A percentile compares a stretch with the other conserved stretches of the same genome.
Evolutionary conservation across 2,113 vertebrate genomes (phyloP).

Genomic region (Ceuthmochares aereus): DNA sequence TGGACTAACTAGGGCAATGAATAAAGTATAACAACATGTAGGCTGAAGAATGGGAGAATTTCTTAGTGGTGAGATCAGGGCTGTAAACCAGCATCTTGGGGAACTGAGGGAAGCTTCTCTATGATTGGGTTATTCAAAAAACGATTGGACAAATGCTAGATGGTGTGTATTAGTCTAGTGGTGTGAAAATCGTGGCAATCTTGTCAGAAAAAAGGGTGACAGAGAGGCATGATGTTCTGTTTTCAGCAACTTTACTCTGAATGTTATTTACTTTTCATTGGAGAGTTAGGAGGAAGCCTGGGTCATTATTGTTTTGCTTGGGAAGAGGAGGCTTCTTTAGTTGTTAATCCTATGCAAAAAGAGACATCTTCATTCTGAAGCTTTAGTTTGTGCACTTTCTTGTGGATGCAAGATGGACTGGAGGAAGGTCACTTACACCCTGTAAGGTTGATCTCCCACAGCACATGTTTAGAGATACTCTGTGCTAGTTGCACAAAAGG

Average conservation of each 20-base stretch:
- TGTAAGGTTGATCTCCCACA: background rate
- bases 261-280: background rate
- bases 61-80: background rate
- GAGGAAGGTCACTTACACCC: background rate
- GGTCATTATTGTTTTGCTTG: background rate
- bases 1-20: background rate
- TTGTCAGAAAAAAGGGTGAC: conserved; percentile 4
- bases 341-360: background rate
- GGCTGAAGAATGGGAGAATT: background rate
- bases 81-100: background rate
- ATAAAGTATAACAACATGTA: background rate
- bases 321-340: background rate
- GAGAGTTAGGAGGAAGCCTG: background rate
- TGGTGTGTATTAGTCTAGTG: background rate
- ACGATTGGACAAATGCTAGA: background rate
- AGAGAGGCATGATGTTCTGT: background rate
- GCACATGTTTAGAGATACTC: rapidly evolving
- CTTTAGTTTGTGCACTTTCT: background rate
- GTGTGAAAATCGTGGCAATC: conserved; percentile 1
- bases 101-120: background rate
- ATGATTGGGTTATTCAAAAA: background rate
- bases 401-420: background rate
- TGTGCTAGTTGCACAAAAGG: background rate
- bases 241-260: background rate
- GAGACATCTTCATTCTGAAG: background rate